A percentile compares a stretch with the other conserved stretches of the same genome.
These are phyloP conservation scores for Chrysopa pallens DNA, from an alignment of 1,140 invertebrate genomes.

Conservation along the genomic window DNA sequence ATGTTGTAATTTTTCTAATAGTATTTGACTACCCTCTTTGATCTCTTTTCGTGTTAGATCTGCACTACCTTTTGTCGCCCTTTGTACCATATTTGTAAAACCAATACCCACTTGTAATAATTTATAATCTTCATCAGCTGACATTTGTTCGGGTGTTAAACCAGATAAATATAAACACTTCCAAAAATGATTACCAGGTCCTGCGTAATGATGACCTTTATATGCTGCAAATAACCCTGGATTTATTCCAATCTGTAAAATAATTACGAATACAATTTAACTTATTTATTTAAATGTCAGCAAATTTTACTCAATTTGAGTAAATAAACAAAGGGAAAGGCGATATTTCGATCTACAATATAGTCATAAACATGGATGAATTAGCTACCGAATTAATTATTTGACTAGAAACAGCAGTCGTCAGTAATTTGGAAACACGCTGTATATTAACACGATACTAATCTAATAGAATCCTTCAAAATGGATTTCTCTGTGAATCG, in stretches of 20 bases:
- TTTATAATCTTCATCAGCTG: constrained; percentile 89
- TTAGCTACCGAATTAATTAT: no score
- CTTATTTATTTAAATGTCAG: no score
- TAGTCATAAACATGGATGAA: no score
- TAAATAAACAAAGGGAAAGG: no score
- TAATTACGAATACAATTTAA: no score
- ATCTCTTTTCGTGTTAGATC: constrained; percentile 94
- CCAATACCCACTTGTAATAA: constrained; percentile 86
- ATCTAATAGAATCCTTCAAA: no score
- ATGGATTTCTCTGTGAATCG: no score
- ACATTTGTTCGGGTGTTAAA: constrained; percentile 85
- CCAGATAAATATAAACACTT: constrained; percentile 91
- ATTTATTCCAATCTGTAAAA: constrained; percentile 85
- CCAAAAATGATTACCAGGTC: constrained; percentile 98
- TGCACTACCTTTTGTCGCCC: constrained; percentile 88
- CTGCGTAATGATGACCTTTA: constrained; percentile 95
- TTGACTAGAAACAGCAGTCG: no score
- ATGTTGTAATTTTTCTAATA: constrained; percentile 79
- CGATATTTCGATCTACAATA: no score
- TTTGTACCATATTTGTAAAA: constrained; percentile 92
- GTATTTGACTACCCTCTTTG: constrained; percentile 81
- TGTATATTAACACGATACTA: no score
- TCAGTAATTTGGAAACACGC: no score
- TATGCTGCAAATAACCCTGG: constrained; percentile 92
- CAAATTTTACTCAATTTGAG: no score